phyloP scores from a whole-genome alignment of 2,113 vertebrate species.

The Rhinogobius similis region DNA sequence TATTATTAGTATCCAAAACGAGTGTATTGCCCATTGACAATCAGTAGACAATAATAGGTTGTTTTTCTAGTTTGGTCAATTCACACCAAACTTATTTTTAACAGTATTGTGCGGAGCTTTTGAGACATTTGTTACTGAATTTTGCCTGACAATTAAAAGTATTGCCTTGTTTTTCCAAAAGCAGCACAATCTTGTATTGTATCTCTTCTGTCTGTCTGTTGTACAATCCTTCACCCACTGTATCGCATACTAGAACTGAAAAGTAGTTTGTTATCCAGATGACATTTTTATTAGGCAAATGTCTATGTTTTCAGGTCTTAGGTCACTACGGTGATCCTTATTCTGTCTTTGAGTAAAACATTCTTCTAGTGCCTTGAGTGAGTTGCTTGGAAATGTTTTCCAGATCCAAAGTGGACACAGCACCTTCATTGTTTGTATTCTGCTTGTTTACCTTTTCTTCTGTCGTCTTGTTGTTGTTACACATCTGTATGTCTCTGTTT shows the following conservation, averaged over 20 bases:
- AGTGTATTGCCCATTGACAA: conserved; percentile 63
- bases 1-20: conserved; percentile 46
- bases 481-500: conserved; percentile 22
- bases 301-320: neutral
- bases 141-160: conserved; percentile 47
- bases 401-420: conserved; percentile 7
- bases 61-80: conserved; percentile 20
- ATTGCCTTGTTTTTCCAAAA: conserved; percentile 27
- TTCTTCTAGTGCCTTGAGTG: conserved; percentile 3
- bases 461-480: conserved; percentile 6
- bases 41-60: conserved; percentile 44
- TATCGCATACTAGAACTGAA: conserved; percentile 4
- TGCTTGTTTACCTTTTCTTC: conserved; percentile 13
- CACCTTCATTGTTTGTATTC: neutral
- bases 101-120: conserved; percentile 45
- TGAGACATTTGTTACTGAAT: conserved; percentile 22
- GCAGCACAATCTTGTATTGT: conserved; percentile 48
- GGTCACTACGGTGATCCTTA: neutral
- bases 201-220: conserved; percentile 15
- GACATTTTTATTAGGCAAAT: neutral
- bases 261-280: neutral
- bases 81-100: conserved; percentile 27
- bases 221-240: conserved; percentile 10
- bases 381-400: neutral
- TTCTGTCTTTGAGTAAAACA: neutral